Evolutionary conservation across 2,888 invertebrate species (phyloP).

Genomic region (Mycalesis mineus): DNA sequence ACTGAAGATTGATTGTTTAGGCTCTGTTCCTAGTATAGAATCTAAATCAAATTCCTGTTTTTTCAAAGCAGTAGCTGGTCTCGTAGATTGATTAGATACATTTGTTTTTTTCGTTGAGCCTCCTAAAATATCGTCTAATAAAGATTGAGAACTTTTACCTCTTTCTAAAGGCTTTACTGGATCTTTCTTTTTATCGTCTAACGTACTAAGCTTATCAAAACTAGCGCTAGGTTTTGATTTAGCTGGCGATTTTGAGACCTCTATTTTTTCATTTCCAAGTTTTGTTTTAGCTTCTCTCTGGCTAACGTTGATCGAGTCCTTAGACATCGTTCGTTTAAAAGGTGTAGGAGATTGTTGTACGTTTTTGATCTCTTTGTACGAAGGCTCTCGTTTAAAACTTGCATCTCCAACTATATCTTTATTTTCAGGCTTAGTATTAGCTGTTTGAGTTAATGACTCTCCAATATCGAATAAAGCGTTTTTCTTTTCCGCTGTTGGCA

Average conservation of each 20-base stretch:
- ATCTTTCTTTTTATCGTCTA: conserved; percentile 49
- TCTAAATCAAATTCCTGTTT: conserved; percentile 61
- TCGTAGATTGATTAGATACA: conserved; percentile 36
- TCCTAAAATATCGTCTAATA: conserved; percentile 77
- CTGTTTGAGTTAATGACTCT: conserved; percentile 37
- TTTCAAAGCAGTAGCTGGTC: conserved; percentile 45
- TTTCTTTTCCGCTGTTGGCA: conserved; percentile 54
- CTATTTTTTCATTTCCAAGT: conserved; percentile 29
- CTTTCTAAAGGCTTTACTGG: conserved; percentile 47
- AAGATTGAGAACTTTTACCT: conserved; percentile 65
- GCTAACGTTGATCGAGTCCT: conserved; percentile 49
- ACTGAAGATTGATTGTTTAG: conserved; percentile 39
- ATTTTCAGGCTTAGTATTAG: conserved; percentile 32
- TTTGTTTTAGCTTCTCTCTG: conserved; percentile 40
- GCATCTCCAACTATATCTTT: conserved; percentile 45
- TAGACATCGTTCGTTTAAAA: conserved; percentile 46
- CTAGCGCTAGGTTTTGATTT: conserved; percentile 48
- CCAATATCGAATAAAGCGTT: conserved; percentile 61
- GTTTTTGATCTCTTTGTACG: background rate
- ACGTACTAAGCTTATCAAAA: conserved; percentile 52
- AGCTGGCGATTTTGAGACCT: conserved; percentile 48
- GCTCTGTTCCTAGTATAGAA: conserved; percentile 51
- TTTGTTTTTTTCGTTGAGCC: conserved; percentile 53
- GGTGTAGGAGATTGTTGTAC: conserved; percentile 42
- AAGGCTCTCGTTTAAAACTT: conserved; percentile 10